These are phyloP conservation scores for Standfussiana lucernea DNA, from an alignment of 2,888 invertebrate genomes.

Conservation along the genomic window DNA sequence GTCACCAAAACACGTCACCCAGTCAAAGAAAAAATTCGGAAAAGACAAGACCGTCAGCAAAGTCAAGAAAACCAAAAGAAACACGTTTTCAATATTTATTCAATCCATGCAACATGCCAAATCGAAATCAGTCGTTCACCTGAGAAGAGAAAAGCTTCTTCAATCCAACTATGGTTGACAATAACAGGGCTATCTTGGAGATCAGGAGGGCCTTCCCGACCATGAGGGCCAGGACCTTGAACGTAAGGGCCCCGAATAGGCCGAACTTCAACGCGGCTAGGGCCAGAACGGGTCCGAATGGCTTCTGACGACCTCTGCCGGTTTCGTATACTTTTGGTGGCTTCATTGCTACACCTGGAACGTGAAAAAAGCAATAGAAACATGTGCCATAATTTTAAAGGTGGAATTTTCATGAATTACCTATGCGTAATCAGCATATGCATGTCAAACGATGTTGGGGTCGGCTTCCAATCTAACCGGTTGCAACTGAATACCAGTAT, in stretches of 20 bases:
- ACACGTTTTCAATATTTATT: constrained; percentile 55
- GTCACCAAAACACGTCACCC: not conserved
- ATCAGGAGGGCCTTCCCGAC: constrained; percentile 96
- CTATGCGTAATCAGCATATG: too few relatives aligned
- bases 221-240: constrained; percentile 95
- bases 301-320: constrained; percentile 94
- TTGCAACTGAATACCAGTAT: too few relatives aligned
- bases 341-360: constrained; percentile 93
- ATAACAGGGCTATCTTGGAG: constrained; percentile 95
- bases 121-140: constrained; percentile 80
- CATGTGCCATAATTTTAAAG: not conserved
- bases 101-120: constrained; percentile 67
- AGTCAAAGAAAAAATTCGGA: not conserved
- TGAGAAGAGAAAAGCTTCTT: constrained; percentile 95
- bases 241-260: constrained; percentile 94
- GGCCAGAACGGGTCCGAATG: constrained; percentile 93
- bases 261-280: constrained; percentile 95
- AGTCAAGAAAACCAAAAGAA: constrained; percentile 55
- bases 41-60: constrained; percentile 6
- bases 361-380: constrained; percentile 30
- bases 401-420: not conserved
- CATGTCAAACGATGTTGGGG: too few relatives aligned
- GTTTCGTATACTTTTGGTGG: constrained; percentile 90
- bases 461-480: too few relatives aligned
- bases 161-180: constrained; percentile 95